phyloP scores from a whole-genome alignment of 2,797 vertebrate species.

The Enteromius afrohamiltoni region DNA sequence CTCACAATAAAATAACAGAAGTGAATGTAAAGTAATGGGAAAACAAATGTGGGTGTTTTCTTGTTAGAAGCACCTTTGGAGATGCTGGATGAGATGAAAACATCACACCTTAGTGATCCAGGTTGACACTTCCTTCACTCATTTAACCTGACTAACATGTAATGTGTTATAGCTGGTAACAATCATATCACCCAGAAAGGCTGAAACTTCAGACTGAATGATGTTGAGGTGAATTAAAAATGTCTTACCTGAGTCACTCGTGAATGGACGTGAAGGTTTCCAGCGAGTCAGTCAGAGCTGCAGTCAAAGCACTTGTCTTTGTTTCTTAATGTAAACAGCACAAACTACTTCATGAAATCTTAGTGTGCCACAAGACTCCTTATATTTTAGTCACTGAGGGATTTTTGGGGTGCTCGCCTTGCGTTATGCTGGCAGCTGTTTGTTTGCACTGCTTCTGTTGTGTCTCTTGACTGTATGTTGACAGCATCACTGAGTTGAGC shows the following conservation, averaged over 20 bases:
- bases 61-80: neutral
- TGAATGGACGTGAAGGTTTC: constrained; percentile 10
- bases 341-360: constrained; percentile 33
- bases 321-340: constrained; percentile 28
- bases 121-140: neutral
- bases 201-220: neutral
- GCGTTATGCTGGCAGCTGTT: constrained; percentile 3
- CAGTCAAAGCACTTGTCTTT: constrained; percentile 26
- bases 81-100: neutral
- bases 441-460: constrained; percentile 27
- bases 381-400: neutral
- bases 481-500: constrained; percentile 36
- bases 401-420: neutral
- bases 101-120: constrained; percentile 8
- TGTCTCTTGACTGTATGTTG: constrained; percentile 35
- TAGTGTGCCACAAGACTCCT: constrained; percentile 5
- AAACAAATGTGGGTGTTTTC: neutral
- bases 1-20: neutral
- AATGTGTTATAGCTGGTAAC: neutral
- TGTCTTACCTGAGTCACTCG: constrained; percentile 49
- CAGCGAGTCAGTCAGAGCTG: constrained; percentile 17
- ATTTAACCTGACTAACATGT: neutral
- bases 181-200: neutral
- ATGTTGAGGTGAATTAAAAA: neutral
- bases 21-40: neutral